Evolutionary conservation across 2,113 vertebrate species (phyloP).

Genomic region (Leptocoma aspasia): DNA sequence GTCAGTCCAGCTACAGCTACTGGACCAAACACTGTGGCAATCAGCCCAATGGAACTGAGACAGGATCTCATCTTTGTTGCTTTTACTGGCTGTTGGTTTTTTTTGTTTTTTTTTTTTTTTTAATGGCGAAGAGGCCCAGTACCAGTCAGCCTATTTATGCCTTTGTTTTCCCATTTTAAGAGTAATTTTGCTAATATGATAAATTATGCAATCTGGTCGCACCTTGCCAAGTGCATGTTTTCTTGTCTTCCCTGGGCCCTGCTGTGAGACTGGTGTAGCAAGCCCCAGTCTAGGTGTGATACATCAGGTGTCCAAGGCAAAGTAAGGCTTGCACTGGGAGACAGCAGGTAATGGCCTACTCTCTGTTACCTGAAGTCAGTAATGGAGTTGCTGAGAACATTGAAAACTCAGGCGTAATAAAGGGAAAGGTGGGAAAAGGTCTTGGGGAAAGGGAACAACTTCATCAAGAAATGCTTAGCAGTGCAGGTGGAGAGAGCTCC

Average conservation of each 20-base stretch:
- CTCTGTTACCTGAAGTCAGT: not conserved
- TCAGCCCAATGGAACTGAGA: not conserved
- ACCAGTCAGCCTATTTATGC: not conserved
- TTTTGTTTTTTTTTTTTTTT: not conserved
- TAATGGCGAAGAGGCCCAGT: not conserved
- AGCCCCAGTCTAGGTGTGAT: not conserved
- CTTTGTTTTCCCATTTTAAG: not conserved
- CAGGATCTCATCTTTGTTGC: not conserved
- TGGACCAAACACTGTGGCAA: not conserved
- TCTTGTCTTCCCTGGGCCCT: too few species aligned
- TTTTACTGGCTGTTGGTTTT: not conserved
- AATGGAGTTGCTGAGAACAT: not conserved
- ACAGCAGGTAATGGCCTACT: not conserved
- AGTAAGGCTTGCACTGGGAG: not conserved
- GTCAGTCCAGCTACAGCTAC: not conserved
- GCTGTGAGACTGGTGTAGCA: not conserved
- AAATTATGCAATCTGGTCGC: not conserved
- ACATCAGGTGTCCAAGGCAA: not conserved
- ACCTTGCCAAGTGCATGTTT: not conserved
- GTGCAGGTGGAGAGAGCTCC: not conserved
- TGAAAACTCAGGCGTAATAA: not conserved
- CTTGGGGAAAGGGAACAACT: not conserved
- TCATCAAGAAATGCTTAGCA: not conserved
- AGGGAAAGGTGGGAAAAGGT: not conserved
- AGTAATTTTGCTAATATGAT: not conserved